These are phyloP conservation scores for Rhabdophis nuchalis DNA, from an alignment of 2,797 vertebrate genomes.

Conservation along the genomic window DNA sequence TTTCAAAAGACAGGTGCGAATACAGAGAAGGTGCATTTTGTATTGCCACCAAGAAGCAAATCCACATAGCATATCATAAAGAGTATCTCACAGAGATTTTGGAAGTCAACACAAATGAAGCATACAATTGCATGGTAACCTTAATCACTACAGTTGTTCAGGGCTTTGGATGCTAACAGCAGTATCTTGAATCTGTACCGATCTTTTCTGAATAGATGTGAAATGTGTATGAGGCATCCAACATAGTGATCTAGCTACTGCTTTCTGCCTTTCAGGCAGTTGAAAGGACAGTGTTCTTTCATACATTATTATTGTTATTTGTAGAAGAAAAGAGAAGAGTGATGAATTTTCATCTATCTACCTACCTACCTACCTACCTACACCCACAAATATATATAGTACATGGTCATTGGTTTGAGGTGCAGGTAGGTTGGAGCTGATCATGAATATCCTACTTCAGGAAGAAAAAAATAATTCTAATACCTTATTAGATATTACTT, in stretches of 20 bases:
- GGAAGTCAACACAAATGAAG: not conserved
- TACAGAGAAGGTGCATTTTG: not conserved
- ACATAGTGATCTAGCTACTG: not conserved
- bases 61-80: not conserved
- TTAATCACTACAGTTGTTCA: not conserved
- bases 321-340: not conserved
- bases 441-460: not conserved
- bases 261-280: not conserved
- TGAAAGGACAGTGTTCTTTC: not conserved
- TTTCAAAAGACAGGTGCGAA: not conserved
- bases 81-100: not conserved
- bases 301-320: not conserved
- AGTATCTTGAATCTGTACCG: not conserved
- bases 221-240: not conserved
- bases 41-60: not conserved
- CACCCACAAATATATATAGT: no score
- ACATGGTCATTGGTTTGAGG: not conserved
- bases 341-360: not conserved
- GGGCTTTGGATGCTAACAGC: not conserved
- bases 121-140: not conserved
- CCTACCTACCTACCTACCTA: no score
- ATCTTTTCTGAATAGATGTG: not conserved
- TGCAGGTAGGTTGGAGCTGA: not conserved
- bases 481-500: not conserved
- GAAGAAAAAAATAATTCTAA: not conserved